Percentiles rank a stretch among this genome's conserved stretches.
These are phyloP conservation scores for Rafetus swinhoei DNA, from an alignment of 2,113 vertebrate genomes.

Conservation along the genomic window DNA sequence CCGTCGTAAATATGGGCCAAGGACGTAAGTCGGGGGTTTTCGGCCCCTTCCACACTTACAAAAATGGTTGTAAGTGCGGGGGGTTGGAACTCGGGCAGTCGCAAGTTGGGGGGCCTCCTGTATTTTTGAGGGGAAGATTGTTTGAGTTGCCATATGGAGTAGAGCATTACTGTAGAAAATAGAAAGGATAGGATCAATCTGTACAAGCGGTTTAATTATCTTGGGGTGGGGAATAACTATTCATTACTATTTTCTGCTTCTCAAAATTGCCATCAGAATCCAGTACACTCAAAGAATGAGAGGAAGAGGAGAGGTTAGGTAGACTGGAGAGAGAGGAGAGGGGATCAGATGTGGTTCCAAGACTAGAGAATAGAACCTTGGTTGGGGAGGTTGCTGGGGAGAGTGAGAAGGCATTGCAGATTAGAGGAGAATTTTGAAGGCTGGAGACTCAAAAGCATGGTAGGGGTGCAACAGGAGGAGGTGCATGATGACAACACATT, in stretches of 20 bases:
- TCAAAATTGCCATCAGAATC: background rate
- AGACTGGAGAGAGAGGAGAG: background rate
- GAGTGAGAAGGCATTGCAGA: background rate
- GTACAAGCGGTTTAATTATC: background rate
- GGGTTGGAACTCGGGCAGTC: too few species aligned
- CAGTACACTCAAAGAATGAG: background rate
- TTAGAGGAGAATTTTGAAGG: background rate
- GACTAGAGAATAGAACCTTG: background rate
- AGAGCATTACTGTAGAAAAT: background rate
- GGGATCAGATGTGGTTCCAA: background rate
- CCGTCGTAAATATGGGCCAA: too few species aligned
- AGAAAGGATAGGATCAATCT: background rate
- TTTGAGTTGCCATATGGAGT: background rate
- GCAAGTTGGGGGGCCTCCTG: too few species aligned
- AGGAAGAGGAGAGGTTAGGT: background rate
- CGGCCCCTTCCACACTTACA: too few species aligned
- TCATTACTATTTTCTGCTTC: background rate
- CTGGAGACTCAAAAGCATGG: background rate
- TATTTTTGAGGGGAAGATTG: background rate
- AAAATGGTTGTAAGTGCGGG: too few species aligned
- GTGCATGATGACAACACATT: background rate
- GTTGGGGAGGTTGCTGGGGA: background rate
- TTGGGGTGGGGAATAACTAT: background rate
- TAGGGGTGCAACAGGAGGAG: background rate
- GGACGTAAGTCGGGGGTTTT: too few species aligned